Base-by-base conservation (phyloP, 2,888 invertebrate genomes). In the Pristionchus exspectatus region DNA sequence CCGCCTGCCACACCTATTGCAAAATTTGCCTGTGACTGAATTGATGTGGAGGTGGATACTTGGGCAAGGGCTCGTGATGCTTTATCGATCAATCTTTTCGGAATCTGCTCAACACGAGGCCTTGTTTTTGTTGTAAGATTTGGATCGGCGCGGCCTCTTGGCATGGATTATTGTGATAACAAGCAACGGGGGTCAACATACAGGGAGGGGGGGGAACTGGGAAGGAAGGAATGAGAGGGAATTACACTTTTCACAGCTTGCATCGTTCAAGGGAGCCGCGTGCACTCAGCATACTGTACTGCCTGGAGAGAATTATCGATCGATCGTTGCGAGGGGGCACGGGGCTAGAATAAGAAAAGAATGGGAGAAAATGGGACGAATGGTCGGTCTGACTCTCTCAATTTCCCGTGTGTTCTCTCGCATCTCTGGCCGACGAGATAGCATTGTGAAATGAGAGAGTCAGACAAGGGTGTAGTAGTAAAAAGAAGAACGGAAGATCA, bases 221-320 rank as follows among this genome's bases (percentile, higher is more conserved):
- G 72, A n/a, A 72, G 72, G 33, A 66, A 66, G 72, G 72, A 72
- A 18, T 33, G 27, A 50, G 27, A 50, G 72, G 72, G 24, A 44
- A 77, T 77, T 77, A 77, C 77, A 77, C 77, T 77, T 44, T 77
- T 77, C 77, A 77, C 77, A 77, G 77, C 77, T 77, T 77, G 77
- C 77, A 77, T 77, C 77, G 77, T 77, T 77, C 77, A 77, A 77
- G 77, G 77, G 77, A 77, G 77, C 44, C n/a, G 38, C 77, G 77
- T 77, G 77, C 77, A 77, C 77, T 77, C 77, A 24, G 77, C 77
- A 77, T 77, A 77, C 77, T 77, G 77, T 77, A 77, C 77, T 77
- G 77, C 77, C 77, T 77, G 77, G 38, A 77, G 77, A 77, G 44
- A 33, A 44, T 44, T 44, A 77, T 77, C 77, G 77, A 44, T 77